Evolutionary conservation across 1,140 invertebrate genomes (phyloP).

Genomic region (Eumeta japonica): DNA sequence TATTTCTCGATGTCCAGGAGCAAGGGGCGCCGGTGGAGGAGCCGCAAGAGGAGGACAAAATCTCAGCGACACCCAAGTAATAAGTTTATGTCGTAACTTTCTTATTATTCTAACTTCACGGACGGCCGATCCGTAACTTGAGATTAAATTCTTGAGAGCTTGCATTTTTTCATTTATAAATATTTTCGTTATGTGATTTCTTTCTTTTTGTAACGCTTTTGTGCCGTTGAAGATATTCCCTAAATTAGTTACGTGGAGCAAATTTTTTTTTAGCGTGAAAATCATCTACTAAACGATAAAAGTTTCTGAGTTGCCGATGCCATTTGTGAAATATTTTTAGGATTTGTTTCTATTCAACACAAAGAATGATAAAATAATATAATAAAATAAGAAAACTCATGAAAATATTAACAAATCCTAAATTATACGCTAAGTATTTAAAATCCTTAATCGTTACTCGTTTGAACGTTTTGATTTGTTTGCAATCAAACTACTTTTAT

Average conservation of each 20-base stretch:
- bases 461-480: too few species aligned
- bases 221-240: background rate
- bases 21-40: slow-evolving; percentile 41
- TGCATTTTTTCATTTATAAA: background rate
- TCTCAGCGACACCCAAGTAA: slow-evolving; percentile 9
- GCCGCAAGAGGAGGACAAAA: slow-evolving; percentile 34
- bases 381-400: too few species aligned
- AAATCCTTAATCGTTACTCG: too few species aligned
- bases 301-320: too few species aligned
- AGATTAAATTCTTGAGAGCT: background rate
- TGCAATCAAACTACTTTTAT: too few species aligned
- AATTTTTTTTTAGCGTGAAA: too few species aligned
- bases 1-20: slow-evolving; percentile 26
- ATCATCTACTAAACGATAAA: too few species aligned
- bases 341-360: too few species aligned
- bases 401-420: too few species aligned
- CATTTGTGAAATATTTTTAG: too few species aligned
- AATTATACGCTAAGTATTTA: too few species aligned
- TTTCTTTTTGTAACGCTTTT: background rate
- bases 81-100: background rate
- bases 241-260: background rate
- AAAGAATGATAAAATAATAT: too few species aligned
- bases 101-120: background rate
- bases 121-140: background rate
- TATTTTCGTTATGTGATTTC: background rate